Evolutionary conservation across 1,140 invertebrate genomes (phyloP), one percentile per base, ranked within the genome.

Genomic region (Achroia grisella): DNA sequence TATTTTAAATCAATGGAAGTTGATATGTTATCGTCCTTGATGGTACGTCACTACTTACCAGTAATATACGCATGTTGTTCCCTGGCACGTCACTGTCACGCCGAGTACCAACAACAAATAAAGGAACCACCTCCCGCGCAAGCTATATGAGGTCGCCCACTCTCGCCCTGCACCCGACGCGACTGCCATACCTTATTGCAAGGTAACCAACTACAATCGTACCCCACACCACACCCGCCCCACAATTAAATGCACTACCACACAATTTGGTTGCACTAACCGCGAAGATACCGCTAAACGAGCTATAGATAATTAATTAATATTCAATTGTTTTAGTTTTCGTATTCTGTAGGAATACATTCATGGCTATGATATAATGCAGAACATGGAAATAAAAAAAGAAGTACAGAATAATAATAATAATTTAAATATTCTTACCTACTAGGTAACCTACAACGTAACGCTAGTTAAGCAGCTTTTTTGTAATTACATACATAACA

Each of bases 141-240:
- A 53, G 72, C 72, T 84, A 77, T 84, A 80, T 75, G 80, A 80
- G 77, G 74, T 69, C 71, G 77, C 77, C 80, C 80, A 71, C 77
- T 81, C 80, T 81, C 73, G 75, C 73, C 75, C 67, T 67, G 66
- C 63, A 52, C 62, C 55, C 42, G 63, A 74, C 77, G 71, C 73
- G 74, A 73, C 70, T 62, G 71, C 77, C 77, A 79, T 81, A 79
- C 73, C 45, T 72, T 75, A 80, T 68, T 77, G 73, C 76, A 81
- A 80, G 73, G 73, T 77, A 63, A 80, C 79, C 67, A 41, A 68
- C 66, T 78, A 56, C 54, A 57, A 70, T 73, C 53, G 70, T 44
- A 61, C 52, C 48, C 62, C 54, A 45, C 32, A 36, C 40, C 48
- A 27, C 60, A 56, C 59, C 44, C 44, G 53, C 32, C 32, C 13